Percentiles rank a stretch among this genome's conserved stretches.
phyloP scores from a whole-genome alignment of 2,113 vertebrate species.

The Lagopus muta region DNA sequence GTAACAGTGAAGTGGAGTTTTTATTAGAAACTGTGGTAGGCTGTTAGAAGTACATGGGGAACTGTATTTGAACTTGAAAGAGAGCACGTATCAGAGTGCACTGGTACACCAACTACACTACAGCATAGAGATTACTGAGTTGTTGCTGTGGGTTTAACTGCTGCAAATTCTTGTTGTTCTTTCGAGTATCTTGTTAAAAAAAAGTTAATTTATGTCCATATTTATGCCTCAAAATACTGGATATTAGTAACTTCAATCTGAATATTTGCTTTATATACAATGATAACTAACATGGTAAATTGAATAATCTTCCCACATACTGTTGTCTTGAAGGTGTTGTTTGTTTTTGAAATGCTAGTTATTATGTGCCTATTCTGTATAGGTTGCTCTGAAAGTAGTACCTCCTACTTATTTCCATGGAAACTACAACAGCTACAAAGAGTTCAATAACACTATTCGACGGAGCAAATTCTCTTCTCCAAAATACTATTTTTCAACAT shows the following conservation, averaged over 20 bases:
- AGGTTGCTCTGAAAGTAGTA: no score
- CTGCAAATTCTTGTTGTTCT: neutral
- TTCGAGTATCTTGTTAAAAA: neutral
- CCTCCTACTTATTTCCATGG: no score
- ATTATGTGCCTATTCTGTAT: neutral
- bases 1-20: neutral
- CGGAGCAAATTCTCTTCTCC: no score
- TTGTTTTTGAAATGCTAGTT: neutral
- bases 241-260: neutral
- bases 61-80: neutral
- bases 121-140: neutral
- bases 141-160: neutral
- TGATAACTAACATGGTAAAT: neutral
- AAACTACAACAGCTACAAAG: no score
- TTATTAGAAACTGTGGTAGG: neutral
- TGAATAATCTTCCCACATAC: neutral
- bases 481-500: no score
- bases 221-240: neutral
- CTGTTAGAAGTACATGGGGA: neutral
- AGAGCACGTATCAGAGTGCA: neutral
- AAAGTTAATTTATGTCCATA: neutral
- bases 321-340: neutral
- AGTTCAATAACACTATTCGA: no score
- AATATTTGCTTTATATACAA: neutral
- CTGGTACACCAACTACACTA: neutral